Percentiles rank a stretch among this genome's conserved stretches.
These are phyloP conservation scores for Synaphobranchus kaupii DNA, from an alignment of 2,797 vertebrate genomes.

Conservation along the genomic window DNA sequence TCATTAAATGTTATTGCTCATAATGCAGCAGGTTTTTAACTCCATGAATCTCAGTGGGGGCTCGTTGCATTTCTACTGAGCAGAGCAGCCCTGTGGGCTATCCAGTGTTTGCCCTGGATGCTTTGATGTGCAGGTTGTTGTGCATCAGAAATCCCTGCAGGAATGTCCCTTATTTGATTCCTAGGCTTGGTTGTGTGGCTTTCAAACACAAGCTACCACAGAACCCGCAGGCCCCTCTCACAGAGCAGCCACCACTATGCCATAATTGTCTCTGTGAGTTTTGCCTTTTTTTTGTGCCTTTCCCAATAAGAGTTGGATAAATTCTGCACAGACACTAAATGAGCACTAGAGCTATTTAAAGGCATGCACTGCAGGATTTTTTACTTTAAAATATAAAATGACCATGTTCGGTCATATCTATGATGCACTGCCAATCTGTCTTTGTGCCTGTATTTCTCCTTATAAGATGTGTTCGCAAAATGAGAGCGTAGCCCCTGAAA, in stretches of 20 bases:
- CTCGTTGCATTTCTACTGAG: background rate
- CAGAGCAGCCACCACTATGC: background rate
- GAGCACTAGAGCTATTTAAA: background rate
- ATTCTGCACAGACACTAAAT: background rate
- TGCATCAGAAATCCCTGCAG: constrained; percentile 66
- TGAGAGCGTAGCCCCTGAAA: too few relatives aligned
- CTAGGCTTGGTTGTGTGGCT: constrained; percentile 50
- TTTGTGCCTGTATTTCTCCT: too few relatives aligned
- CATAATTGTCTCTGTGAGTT: constrained; percentile 33
- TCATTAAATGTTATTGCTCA: background rate
- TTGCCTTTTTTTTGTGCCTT: background rate
- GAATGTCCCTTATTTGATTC: constrained; percentile 66
- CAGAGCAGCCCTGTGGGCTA: background rate
- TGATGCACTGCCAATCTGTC: too few relatives aligned
- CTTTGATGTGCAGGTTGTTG: constrained; percentile 10
- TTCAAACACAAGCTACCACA: constrained; percentile 22
- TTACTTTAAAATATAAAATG: too few relatives aligned
- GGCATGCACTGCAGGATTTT: too few relatives aligned
- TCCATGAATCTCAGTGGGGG: background rate
- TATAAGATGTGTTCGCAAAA: too few relatives aligned
- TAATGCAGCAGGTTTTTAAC: background rate
- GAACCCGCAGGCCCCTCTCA: background rate
- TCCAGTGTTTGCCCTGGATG: background rate
- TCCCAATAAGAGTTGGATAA: constrained; percentile 17
- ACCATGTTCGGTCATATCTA: too few relatives aligned